Evolutionary conservation across 1,140 invertebrate genomes (phyloP), one percentile per base, ranked within the genome.

Genomic region (Stegodyphus mimosarum): DNA sequence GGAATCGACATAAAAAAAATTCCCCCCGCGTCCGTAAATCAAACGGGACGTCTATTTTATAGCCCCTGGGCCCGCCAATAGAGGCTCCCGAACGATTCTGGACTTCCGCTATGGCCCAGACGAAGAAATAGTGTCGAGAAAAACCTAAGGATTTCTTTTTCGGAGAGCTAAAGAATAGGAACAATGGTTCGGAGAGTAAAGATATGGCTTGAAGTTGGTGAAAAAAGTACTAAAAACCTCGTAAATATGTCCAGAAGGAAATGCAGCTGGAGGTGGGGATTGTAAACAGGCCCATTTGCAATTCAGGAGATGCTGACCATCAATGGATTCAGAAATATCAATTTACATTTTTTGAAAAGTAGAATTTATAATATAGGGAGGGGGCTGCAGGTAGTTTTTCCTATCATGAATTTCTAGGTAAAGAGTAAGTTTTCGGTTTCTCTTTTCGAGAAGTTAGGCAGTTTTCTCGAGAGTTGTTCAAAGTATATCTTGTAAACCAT

Each of bases 1-100:
- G 81, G 81, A 84, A 69, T 75, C 33, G 73, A 83, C 73, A 84
- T 84, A 84, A 84, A 84, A 83, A 84, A 84, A 50, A 71, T 69
- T 70, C 33, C 81, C 64, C 72, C 64, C 64, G 66, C 9, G 50
- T 13, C 81, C 17, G 72, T 84, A 84, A 84, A 84, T 84, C 81
- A 84, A 74, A 83, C 53, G 80, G 63, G 69, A 74, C 80, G 70
- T 66, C 81, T 75, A 70, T 76, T 84, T 84, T 84, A 76, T 75
- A 69, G 70, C 81, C 71, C 33, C 66, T 76, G 81, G 81, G 70
- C 81, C 73, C 72, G 75, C 64, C 81, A 76, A 84, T 76, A 70
- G 51, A 51, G 50, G 71, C 33, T 73, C 71, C 71, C 71, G 48
- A 73, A 73, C 71, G 71, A 55, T 50, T 55, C 64, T 50, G 72